phyloP scores from a whole-genome alignment of 2,113 vertebrate species.

The Bubo bubo region DNA sequence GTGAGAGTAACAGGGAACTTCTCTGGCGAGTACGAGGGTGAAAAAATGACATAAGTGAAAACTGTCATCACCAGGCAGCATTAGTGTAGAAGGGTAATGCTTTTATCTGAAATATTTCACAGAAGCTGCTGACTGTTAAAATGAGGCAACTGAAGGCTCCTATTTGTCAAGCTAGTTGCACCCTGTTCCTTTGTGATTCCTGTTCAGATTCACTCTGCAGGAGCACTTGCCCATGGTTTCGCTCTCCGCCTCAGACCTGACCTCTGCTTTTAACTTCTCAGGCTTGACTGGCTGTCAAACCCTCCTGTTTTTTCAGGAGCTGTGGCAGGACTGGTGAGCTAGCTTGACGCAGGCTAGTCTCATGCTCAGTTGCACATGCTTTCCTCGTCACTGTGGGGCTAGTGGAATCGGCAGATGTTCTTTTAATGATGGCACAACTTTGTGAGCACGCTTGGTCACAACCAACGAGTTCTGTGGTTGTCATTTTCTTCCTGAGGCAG shows the following conservation, averaged over 20 bases:
- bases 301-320: background rate
- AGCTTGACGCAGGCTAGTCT: background rate
- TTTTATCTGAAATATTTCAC: background rate
- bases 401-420: background rate
- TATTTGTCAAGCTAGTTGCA: accelerated
- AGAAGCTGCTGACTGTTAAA: background rate
- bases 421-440: background rate
- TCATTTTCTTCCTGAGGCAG: background rate
- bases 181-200: background rate
- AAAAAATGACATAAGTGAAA: accelerated
- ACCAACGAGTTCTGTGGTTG: background rate
- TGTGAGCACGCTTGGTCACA: background rate
- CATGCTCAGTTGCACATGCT: background rate
- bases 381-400: background rate
- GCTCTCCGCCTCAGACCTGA: background rate
- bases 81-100: background rate
- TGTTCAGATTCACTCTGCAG: background rate
- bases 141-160: background rate
- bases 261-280: background rate
- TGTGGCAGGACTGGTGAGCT: background rate
- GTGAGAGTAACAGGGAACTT: background rate
- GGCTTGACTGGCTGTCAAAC: background rate
- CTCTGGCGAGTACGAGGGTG: background rate
- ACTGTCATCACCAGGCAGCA: background rate
- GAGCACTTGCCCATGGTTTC: background rate